Evolutionary conservation across 2,888 invertebrate genomes (phyloP).

Genomic region (Panzeria rudis): DNA sequence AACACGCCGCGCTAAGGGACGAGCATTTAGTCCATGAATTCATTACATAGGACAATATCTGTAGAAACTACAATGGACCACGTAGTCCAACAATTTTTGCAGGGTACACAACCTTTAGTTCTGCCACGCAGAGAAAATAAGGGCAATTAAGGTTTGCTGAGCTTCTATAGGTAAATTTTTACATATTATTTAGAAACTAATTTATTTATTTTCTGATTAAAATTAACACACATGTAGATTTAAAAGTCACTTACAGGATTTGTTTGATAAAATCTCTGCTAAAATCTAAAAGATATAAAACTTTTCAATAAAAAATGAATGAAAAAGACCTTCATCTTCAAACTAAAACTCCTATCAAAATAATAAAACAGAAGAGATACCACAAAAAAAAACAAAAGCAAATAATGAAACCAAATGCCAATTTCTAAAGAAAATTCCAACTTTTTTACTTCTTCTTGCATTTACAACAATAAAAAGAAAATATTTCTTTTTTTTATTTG

Average conservation of each 20-base stretch:
- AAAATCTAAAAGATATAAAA: slow-evolving; percentile 20
- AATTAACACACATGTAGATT: slow-evolving; percentile 58
- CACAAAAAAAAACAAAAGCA: slow-evolving; percentile 47
- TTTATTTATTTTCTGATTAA: background rate
- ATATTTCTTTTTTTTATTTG: slow-evolving; percentile 3
- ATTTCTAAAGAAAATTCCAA: slow-evolving; percentile 52
- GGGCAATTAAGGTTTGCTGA: too few species aligned
- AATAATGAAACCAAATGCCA: slow-evolving; percentile 64
- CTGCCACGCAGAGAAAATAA: too few species aligned
- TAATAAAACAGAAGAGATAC: background rate
- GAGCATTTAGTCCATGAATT: too few species aligned
- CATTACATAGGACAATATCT: too few species aligned
- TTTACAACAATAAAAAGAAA: slow-evolving; percentile 11
- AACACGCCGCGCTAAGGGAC: too few species aligned
- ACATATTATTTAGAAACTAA: background rate
- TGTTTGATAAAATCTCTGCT: slow-evolving; percentile 69
- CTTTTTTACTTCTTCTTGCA: slow-evolving; percentile 17
- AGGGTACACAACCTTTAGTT: too few species aligned
- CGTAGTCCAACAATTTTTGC: too few species aligned
- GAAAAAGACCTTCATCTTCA: slow-evolving; percentile 10
- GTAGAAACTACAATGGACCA: too few species aligned
- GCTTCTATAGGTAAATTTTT: background rate
- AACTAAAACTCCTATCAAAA: background rate
- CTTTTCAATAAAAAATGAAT: background rate
- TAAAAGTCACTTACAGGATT: slow-evolving; percentile 71